Evolutionary conservation across 2,113 vertebrate species (phyloP).

Genomic region (Amphilophus citrinellus): DNA sequence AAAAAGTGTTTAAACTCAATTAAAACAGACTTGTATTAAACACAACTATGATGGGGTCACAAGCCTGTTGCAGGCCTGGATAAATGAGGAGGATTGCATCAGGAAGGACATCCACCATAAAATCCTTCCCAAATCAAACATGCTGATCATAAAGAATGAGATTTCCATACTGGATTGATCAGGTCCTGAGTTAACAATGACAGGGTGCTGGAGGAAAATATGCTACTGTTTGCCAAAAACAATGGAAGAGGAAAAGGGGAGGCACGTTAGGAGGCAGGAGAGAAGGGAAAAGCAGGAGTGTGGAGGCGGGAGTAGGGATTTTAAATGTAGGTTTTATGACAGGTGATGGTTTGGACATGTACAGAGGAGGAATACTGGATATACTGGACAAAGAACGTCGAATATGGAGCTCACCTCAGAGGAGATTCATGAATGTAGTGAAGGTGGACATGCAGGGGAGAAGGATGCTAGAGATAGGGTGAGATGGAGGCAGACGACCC

Average conservation of each 20-base stretch:
- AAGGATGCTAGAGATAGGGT: background rate
- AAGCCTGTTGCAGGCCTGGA: background rate
- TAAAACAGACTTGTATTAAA: too few species aligned
- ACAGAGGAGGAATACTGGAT: background rate
- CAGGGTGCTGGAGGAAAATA: background rate
- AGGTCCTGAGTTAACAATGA: background rate
- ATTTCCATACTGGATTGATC: background rate
- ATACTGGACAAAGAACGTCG: background rate
- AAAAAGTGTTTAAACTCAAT: accelerated
- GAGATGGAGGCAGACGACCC: background rate
- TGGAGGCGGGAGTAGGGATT: background rate
- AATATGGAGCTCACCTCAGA: background rate
- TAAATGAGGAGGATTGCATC: background rate
- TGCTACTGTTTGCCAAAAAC: background rate
- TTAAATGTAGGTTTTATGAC: background rate
- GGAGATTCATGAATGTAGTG: background rate
- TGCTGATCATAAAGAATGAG: accelerated
- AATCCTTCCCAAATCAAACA: background rate
- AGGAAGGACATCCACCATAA: background rate
- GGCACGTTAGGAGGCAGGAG: background rate
- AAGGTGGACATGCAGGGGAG: background rate
- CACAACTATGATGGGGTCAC: too few species aligned
- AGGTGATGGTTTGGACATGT: background rate
- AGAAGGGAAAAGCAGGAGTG: background rate
- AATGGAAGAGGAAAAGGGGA: background rate